Percentiles rank a stretch among this genome's conserved stretches.
Conservation (phyloP, 2,113 vertebrate species). For the Psittacula cyanocephala region DNA sequence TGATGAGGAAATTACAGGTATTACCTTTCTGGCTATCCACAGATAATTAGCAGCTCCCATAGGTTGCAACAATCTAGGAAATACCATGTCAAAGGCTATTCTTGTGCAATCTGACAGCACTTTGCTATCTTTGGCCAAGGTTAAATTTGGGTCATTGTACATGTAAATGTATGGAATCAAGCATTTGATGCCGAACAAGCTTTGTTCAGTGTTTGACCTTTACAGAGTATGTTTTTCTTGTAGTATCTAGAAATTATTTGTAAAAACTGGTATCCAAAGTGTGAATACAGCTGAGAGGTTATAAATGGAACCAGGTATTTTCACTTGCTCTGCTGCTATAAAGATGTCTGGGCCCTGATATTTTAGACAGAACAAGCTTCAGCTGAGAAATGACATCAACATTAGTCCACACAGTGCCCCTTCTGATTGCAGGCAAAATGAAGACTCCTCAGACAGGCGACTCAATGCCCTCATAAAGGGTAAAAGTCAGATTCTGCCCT, state of each 20-base stretch:
- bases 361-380: constrained; percentile 18
- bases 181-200: background rate
- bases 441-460: background rate
- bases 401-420: background rate
- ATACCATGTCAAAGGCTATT: constrained; percentile 24
- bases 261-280: constrained; percentile 18
- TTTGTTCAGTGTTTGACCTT: background rate
- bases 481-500: constrained; percentile 56
- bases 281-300: background rate
- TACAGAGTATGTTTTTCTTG: background rate
- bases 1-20: constrained; percentile 33
- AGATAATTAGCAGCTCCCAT: constrained; percentile 27
- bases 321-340: background rate
- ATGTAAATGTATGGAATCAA: background rate
- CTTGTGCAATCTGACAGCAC: background rate
- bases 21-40: constrained; percentile 2
- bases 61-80: background rate
- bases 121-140: constrained; percentile 8
- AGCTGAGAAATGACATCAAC: constrained; percentile 10
- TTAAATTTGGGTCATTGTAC: constrained; percentile 15
- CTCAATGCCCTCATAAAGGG: constrained; percentile 33
- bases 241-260: background rate
- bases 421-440: constrained; percentile 5
- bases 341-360: background rate
- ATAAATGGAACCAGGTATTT: background rate